Percentiles rank a stretch among this genome's conserved stretches.
Conservation (phyloP, 2,888 invertebrate species). For the Melanostoma scalare region DNA sequence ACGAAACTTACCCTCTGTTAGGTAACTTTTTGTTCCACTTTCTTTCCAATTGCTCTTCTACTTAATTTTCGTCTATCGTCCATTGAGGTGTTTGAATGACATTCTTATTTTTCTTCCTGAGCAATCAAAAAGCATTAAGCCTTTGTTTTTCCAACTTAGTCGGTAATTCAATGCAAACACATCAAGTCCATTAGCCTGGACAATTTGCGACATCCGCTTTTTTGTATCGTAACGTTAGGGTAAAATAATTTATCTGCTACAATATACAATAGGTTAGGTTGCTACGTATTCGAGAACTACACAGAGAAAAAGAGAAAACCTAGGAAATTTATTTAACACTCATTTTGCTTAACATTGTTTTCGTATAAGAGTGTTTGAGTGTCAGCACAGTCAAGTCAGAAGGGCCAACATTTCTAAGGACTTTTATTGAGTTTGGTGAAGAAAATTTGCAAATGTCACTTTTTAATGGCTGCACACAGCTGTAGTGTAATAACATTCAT, state of each 20-base stretch:
- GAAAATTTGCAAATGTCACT: conserved; percentile 73
- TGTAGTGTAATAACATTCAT: too few relatives aligned
- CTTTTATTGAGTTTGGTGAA: conserved; percentile 68
- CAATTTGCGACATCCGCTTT: conserved; percentile 63
- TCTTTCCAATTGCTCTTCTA: too few relatives aligned
- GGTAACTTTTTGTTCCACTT: too few relatives aligned
- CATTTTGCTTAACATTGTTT: neutral
- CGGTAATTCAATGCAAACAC: conserved; percentile 59
- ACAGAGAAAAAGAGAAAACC: conserved; percentile 3
- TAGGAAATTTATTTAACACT: conserved; percentile 13
- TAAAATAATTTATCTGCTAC: conserved; percentile 53
- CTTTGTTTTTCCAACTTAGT: conserved; percentile 38
- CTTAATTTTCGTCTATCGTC: too few relatives aligned
- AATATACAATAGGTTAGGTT: conserved; percentile 29
- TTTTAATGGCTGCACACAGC: conserved; percentile 64
- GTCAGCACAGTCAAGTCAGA: neutral
- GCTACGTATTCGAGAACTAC: neutral
- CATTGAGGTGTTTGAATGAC: too few relatives aligned
- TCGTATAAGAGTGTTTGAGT: neutral
- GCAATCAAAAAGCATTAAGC: too few relatives aligned
- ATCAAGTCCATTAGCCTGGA: conserved; percentile 68
- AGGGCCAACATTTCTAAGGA: conserved; percentile 45
- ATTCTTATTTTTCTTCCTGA: too few relatives aligned
- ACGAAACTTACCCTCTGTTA: too few relatives aligned
- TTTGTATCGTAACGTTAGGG: conserved; percentile 42